These are phyloP conservation scores for Hypanus sabinus DNA, from an alignment of 2,113 vertebrate genomes.

Conservation along the genomic window DNA sequence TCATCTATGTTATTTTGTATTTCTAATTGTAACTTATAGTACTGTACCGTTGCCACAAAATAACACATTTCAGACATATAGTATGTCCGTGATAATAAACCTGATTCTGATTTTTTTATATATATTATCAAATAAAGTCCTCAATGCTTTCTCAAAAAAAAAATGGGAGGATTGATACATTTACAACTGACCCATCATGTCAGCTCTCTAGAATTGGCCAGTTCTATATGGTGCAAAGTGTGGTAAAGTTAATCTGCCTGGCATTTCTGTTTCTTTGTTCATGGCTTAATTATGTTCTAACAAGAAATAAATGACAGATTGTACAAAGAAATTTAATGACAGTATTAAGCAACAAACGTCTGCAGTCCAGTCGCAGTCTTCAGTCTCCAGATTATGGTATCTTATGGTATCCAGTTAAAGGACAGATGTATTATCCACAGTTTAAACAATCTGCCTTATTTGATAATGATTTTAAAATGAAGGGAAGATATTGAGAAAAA, in stretches of 20 bases:
- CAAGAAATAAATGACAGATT: background rate
- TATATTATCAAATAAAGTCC: background rate
- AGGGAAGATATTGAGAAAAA: too few relatives aligned
- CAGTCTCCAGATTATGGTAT: too few relatives aligned
- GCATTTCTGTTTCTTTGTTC: background rate
- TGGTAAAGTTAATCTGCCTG: background rate
- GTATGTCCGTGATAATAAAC: too few relatives aligned
- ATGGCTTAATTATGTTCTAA: background rate
- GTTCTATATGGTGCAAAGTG: background rate
- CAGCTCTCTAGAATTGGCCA: background rate
- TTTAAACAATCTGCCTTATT: background rate
- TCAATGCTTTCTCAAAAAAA: background rate
- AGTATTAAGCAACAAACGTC: too few relatives aligned
- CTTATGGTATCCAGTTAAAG: too few relatives aligned
- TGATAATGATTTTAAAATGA: background rate
- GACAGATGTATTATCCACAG: background rate
- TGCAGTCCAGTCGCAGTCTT: too few relatives aligned
- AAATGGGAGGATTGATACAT: background rate
- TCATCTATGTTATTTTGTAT: too few relatives aligned
- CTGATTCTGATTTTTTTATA: too few relatives aligned
- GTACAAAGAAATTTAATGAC: background rate
- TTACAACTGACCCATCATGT: background rate
- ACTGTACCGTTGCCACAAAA: too few relatives aligned
- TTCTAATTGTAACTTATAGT: too few relatives aligned
- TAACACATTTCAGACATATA: too few relatives aligned